Conservation (phyloP, 2,797 vertebrate species). For the Cuculus canorus region DNA sequence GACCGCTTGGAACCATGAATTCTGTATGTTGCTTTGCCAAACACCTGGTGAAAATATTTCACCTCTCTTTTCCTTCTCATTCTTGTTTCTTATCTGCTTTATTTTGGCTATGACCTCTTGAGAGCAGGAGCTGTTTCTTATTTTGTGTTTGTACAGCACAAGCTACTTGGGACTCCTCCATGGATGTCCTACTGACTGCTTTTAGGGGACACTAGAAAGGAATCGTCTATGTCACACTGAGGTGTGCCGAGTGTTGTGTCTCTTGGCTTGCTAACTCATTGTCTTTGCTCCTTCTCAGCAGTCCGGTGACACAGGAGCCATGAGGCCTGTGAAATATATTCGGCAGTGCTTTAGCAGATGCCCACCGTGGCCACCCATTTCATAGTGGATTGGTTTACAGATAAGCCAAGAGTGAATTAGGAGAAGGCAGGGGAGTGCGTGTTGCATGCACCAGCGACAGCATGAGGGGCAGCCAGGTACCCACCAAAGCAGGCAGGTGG, state of each 20-base stretch:
- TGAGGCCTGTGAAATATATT: background rate
- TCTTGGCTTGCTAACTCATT: rapidly evolving
- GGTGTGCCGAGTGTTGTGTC: background rate
- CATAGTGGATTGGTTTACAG: too few species aligned
- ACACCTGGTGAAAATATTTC: background rate
- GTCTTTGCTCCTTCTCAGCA: background rate
- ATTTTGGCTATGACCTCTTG: background rate
- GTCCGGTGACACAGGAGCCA: background rate
- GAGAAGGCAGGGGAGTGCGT: background rate
- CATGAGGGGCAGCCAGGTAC: background rate
- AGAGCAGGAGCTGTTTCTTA: background rate
- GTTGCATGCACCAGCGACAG: rapidly evolving
- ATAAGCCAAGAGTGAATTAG: background rate
- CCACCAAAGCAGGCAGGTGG: rapidly evolving
- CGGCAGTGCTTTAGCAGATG: background rate
- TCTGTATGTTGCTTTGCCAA: background rate
- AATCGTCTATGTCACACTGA: background rate
- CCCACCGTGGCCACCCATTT: background rate
- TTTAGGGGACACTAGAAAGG: background rate
- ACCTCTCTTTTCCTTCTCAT: background rate
- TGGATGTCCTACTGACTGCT: background rate
- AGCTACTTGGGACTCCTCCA: background rate
- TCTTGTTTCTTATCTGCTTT: background rate
- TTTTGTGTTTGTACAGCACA: background rate
- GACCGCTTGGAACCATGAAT: background rate